Base-by-base conservation (phyloP, 1,140 invertebrate genomes). In the Oreohelix idahoensis region DNA sequence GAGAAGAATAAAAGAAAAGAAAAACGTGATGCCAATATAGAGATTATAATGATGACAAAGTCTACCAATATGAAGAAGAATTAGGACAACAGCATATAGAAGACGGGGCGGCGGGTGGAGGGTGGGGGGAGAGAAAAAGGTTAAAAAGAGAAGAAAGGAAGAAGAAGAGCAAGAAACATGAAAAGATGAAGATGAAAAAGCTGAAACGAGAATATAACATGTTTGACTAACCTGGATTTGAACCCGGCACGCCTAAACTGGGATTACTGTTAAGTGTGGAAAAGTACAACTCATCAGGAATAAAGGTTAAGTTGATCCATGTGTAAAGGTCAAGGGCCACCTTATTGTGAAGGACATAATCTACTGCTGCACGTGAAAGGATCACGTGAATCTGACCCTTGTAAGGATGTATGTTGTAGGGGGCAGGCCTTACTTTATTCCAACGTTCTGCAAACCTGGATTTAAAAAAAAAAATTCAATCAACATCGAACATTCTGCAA, bases 211-310 rank as follows among this genome's bases (percentile, higher is more conserved):
- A 32, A 42, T 17, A 17, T 45, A 79, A 78, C 42, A 66, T 51
- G 23, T 45, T 45, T 45, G 35, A 51, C 39, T 36, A 42, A 88
- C 88, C 83, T 83, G 45, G 70, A 29, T 87, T 87, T 0, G 86
- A 86, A 29, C 88, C 88, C 1, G 87, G 87, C 26, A 86, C 84
- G 10, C 80, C 81, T 15, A 89, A 77, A 2, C 83, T 53, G 20
- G 84, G 86, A 69, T 89, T 89, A 71, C 86, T 81, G 66, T 89
- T 89, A 29, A 89, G 58, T 23, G 86, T 84, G 2, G 85, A 66
- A 74, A 89, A 91, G 58, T 88, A 89, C 4, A 83, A 85, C 83
- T 92, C 91, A 73, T 92, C 90, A 10, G 90, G 90, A 35, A 86
- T 83, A 8, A 66, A 81, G 0, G 87, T 88, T 8, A 87, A 79